These are phyloP conservation scores for Aphrocallistes beatrix DNA, from an alignment of 37 sponge, comb jelly and placozoan genomes.

Conservation along the genomic window DNA sequence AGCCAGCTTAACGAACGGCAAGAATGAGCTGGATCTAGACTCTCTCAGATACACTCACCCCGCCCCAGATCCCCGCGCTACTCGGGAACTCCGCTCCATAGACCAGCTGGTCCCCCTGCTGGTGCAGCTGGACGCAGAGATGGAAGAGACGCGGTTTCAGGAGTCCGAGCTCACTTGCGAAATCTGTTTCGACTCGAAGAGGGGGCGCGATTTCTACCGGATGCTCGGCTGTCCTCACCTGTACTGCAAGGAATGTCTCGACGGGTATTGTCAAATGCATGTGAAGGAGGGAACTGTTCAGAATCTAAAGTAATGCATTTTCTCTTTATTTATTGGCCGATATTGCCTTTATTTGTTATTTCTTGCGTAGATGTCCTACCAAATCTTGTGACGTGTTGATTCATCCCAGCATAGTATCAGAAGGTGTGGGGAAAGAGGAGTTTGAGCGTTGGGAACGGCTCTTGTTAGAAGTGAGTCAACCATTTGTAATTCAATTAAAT, in stretches of 20 bases:
- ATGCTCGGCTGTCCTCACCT: constrained; percentile 18
- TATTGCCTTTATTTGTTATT: neutral
- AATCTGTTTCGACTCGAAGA: constrained; percentile 21
- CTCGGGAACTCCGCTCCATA: neutral
- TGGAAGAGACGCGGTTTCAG: neutral
- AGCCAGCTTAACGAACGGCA: neutral
- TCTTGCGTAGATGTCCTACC: constrained; percentile 21
- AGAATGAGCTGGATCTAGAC: neutral
- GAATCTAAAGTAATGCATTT: neutral
- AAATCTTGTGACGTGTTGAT: constrained; percentile 12
- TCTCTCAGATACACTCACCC: neutral
- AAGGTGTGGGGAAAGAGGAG: constrained; percentile 7
- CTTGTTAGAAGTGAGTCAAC: constrained; percentile 1
- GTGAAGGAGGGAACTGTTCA: constrained; percentile 25
- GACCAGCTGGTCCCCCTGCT: neutral
- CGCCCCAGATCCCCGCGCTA: neutral
- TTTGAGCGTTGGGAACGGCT: constrained; percentile 33
- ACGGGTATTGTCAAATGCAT: constrained; percentile 17
- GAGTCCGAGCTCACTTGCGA: neutral
- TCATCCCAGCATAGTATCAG: constrained; percentile 2
- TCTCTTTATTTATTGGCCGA: neutral
- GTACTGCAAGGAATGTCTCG: constrained; percentile 5
- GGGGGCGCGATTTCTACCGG: constrained; percentile 19
- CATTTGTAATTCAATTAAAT: neutral
- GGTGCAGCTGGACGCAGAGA: neutral